Evolutionary conservation across 2,113 vertebrate genomes (phyloP).

Genomic region (Rhea pennata): DNA sequence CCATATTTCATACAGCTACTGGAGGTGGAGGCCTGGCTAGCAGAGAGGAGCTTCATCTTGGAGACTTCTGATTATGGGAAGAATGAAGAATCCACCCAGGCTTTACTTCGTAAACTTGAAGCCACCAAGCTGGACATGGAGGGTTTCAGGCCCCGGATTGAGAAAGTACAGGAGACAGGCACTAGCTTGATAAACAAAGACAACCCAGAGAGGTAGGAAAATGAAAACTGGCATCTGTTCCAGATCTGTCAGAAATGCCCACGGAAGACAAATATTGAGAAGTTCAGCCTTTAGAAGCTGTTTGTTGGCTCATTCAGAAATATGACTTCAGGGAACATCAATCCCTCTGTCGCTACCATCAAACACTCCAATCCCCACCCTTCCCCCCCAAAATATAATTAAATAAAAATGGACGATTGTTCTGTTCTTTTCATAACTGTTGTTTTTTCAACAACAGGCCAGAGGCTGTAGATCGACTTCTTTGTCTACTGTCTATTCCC

Average conservation of each 20-base stretch:
- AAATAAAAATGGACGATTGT: background rate
- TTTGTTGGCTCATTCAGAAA: background rate
- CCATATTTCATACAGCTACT: conserved; percentile 76
- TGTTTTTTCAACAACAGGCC: background rate
- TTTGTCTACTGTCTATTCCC: background rate
- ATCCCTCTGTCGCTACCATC: background rate
- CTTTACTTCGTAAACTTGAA: conserved; percentile 82
- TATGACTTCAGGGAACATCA: background rate
- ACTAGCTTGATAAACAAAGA: conserved; percentile 71
- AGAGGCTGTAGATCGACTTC: background rate
- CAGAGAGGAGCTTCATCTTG: conserved; percentile 75
- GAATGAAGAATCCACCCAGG: conserved; percentile 81
- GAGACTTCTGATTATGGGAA: conserved; percentile 81
- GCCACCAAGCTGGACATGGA: conserved; percentile 82
- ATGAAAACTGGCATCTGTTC: background rate
- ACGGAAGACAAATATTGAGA: background rate
- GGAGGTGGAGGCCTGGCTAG: conserved; percentile 86
- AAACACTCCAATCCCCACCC: background rate
- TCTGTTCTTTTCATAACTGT: background rate
- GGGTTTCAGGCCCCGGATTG: conserved; percentile 69
- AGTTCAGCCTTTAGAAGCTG: background rate
- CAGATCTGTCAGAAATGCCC: background rate
- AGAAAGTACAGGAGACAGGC: conserved; percentile 78
- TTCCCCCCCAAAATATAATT: no score
- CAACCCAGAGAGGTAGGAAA: conserved; percentile 82